Base-by-base conservation (phyloP, 2,888 invertebrate species). In the Dromius quadrimaculatus region DNA sequence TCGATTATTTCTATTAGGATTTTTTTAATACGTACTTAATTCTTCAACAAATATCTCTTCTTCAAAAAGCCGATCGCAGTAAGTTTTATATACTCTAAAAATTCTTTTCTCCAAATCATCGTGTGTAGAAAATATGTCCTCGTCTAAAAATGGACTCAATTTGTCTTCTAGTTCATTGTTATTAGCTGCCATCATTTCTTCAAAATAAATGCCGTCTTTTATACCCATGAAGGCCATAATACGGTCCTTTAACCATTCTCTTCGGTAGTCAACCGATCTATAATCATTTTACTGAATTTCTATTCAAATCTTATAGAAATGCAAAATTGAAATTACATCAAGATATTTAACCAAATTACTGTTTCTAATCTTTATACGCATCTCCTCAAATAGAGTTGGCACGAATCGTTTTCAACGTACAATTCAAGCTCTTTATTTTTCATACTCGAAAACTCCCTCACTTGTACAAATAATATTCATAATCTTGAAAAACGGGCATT, bases 1-100 rank as follows among this genome's bases (percentile, higher is more conserved):
- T n/a, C n/a, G n/a, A n/a, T n/a, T n/a, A n/a, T n/a, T n/a, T n/a
- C n/a, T n/a, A n/a, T n/a, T n/a, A n/a, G n/a, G n/a, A n/a, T n/a
- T n/a, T n/a, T n/a, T n/a, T n/a, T 83, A 47, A 83, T 74, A 77
- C 86, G 87, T 83, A 92, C 92, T 89, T 86, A 90, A 88, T 83
- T 92, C 91, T 74, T 87, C 84, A 36, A 89, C 86, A 1, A 89
- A 86, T 71, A 92, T 87, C 80, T 93, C 92, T 78, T 90, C 90
- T 77, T 93, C 92, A 13, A 90, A 86, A 5, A 91, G 82, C 78
- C 90, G 90, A 76, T 90, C 91, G 61, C 88, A 88, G 75, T 89
- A 88, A 1, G 90, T 90, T 78, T 90, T 90, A 76, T 90, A 87
- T 11, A 92, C 84, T 76, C 87, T 89, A 75, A 93, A 84, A 15